Evolutionary conservation across 2,113 vertebrate genomes (phyloP), one percentile per base, ranked within the genome.

Genomic region (Esox niger): DNA sequence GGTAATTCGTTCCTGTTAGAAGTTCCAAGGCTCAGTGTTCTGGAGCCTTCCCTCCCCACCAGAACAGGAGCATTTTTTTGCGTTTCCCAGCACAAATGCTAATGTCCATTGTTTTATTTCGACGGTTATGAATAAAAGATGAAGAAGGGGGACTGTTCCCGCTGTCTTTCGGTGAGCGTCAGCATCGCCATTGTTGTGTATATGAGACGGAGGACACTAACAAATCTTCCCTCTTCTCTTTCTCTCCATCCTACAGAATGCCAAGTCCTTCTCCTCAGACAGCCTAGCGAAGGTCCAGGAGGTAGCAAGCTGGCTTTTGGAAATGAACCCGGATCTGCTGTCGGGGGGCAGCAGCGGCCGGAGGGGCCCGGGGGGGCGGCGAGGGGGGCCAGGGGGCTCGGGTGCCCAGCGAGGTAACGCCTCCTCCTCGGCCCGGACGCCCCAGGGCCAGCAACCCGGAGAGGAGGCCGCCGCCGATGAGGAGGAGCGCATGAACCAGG

Each of bases 221-320:
- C 66, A 21, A 31, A 26, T 38, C 20, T 10, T n/a, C 43, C 54
- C 17, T 32, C 7, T 11, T 27, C 49, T 52, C 38, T 57, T 11
- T 31, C 33, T 47, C 25, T 27, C 56, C 4, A 46, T 68, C 21
- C 55, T 80, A 30, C 88, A 99, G 97, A 95, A 97, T 98, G 95
- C 93, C 95, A 98, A 98, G 92, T 84, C 91, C 84, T 97, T 98
- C 93, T 91, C 95, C 86, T 98, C 96, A 93, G 95, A 96, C 92
- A 98, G 96, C 94, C 93, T 99, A 96, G 95, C 93, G 89, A 99
- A 98, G 93, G 97, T 99, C 84, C 97, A 98, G 93, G 96, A 99
- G 94, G 96, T 98, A 94, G 97, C 97, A 99, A 99, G 95, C 97
- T 98, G 97, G 97, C 96, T 98, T 96, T 99, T 99, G 96, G 97